Evolutionary conservation across 2,888 invertebrate species (phyloP).

Genomic region (Acrocera orbiculus): DNA sequence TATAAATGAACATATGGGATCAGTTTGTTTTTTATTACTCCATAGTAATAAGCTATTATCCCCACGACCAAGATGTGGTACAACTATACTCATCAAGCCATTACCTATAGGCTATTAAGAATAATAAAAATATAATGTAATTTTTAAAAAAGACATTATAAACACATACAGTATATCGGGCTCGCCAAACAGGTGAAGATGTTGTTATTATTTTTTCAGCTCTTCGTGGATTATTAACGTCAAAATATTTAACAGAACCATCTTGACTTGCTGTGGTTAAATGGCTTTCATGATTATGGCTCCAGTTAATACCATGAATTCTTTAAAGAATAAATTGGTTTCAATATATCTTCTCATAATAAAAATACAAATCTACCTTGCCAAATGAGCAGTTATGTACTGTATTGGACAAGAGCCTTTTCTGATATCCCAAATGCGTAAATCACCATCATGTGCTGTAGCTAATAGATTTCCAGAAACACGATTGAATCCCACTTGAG

Average conservation of each 20-base stretch:
- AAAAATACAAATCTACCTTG: constrained; percentile 18
- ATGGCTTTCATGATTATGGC: constrained; percentile 66
- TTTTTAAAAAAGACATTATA: too few relatives aligned
- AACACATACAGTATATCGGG: constrained; percentile 57
- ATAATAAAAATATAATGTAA: constrained; percentile 14
- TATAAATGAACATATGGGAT: constrained; percentile 78
- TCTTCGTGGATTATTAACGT: constrained; percentile 67
- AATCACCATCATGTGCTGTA: constrained; percentile 89
- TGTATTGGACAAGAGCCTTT: constrained; percentile 74
- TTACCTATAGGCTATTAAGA: constrained; percentile 65
- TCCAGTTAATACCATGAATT: constrained; percentile 92
- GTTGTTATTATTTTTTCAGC: constrained; percentile 73
- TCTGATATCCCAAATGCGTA: constrained; percentile 89
- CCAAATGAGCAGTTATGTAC: constrained; percentile 83
- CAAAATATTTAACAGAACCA: constrained; percentile 87
- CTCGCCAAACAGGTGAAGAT: constrained; percentile 75
- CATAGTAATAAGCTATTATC: constrained; percentile 68
- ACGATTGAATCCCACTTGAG: constrained; percentile 88
- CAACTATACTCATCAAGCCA: constrained; percentile 78
- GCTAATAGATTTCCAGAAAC: constrained; percentile 69
- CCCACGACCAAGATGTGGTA: constrained; percentile 75
- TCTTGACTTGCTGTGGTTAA: constrained; percentile 88
- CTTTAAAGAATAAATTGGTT: constrained; percentile 24
- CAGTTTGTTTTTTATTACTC: constrained; percentile 49
- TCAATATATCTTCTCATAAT: too few relatives aligned